Base-by-base conservation (phyloP, 2,797 vertebrate genomes). In the Synanceia verrucosa region DNA sequence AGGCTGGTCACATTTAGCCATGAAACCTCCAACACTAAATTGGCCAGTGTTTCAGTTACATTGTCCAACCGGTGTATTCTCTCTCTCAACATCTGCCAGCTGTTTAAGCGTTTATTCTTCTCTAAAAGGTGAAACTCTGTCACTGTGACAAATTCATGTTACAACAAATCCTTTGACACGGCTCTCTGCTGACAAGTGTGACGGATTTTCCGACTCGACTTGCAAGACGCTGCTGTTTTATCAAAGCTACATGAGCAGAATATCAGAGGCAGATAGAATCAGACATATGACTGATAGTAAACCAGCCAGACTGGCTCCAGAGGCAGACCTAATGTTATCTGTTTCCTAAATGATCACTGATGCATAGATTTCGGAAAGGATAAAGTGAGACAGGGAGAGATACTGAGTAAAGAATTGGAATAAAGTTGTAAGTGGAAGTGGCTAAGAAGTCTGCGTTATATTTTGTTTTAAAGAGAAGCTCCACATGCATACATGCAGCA, bases 181-280 rank as follows among this genome's bases (percentile, higher is more conserved):
- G 58, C 58, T 57, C 41, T 53, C 48, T n/a, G 64, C 67, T 76
- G 77, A 84, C 70, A 79, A 73, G 37, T 50, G 59, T 82, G 83
- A 85, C 64, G 61, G 73, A 81, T 75, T 51, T 60, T 66, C 56
- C 50, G 37, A 48, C 74, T 78, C 60, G 46, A 76, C 73, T 86
- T 55, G 66, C 73, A 72, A 61, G 68, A 53, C 5, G 26, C 63
- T 62, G 65, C 34, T 53, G 64, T 84, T 89, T 76, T 63, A 83
- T 81, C 79, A 78, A 73, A 65, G 59, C 48, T 65, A 69, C 73
- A 81, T 29, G 24, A 76, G 70, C 77, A 47, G 75, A 76, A 83
- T 83, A 85, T 72, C 61, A 62, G 66, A 83, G 29, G 77, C 65
- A 74, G 82, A 84, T 84, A 72, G 79, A 78, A 84, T 80, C 79